Base-by-base conservation (phyloP, 1,140 invertebrate genomes). In the Hylyphantes graminicola region DNA sequence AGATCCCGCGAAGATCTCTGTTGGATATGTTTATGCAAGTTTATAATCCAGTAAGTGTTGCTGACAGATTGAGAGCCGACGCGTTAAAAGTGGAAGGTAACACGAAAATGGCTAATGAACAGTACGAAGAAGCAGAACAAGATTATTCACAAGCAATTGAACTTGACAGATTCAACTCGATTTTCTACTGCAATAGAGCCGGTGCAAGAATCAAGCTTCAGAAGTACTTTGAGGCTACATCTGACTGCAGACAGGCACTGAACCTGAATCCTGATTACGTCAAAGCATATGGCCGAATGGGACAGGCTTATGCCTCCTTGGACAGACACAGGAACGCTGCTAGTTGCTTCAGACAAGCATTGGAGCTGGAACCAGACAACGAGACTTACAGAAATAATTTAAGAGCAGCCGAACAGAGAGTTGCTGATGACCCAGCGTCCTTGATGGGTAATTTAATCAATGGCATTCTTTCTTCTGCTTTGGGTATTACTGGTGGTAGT, bases 161-260 rank as follows among this genome's bases (percentile, higher is more conserved):
- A 11, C 59, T 82, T 2, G 80, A 82, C 35, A 74, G 13, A 48
- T 82, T 50, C 50, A 82, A 82, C 35, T 48, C 80, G 3, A 70
- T 82, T 7, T 82, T 74, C 53, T 82, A 54, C 51, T 82, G 80
- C 21, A 82, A 82, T n/a, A 50, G 80, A 15, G 80, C 80, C 13
- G 61, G 70, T 6, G 70, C 80, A 2, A 54, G 57, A 7, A 82
- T 82, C 12, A 59, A 59, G 21, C 19, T 64, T 15, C 8, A 55
- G 12, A 21, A 74, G 0, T 74, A 55, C 6, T 65, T 35, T 6
- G 80, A 82, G 35, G 80, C 70, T 10, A 74, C 74, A 2, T 59
- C 17, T 15, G 80, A 82, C 12, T 82, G 80, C n/a, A 55, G 70
- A 72, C 15, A 50, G 12, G 68, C 80, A 0, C 19, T 82, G 10